Evolutionary conservation across 92 coral and sea anemone genomes (phyloP).

Genomic region (Actinostola sp.): DNA sequence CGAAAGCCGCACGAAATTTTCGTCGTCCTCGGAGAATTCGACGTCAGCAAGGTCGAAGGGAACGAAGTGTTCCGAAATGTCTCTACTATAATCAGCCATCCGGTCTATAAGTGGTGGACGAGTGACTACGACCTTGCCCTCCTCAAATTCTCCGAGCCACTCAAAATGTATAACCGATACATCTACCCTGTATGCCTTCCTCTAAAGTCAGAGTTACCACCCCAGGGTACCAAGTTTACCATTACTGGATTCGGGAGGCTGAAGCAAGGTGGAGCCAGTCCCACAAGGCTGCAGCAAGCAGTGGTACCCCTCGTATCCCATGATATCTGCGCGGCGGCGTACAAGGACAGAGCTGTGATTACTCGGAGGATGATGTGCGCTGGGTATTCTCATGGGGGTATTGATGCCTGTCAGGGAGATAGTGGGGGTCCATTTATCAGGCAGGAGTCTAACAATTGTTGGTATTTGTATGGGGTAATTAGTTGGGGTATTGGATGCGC

Average conservation of each 20-base stretch:
- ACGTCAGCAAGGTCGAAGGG: conserved; percentile 48
- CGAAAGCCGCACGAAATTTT: conserved; percentile 41
- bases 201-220: conserved; percentile 31
- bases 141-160: conserved; percentile 41
- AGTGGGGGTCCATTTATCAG: conserved; percentile 71
- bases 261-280: conserved; percentile 33
- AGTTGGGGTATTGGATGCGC: conserved; percentile 77
- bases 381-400: conserved; percentile 50
- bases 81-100: conserved; percentile 38
- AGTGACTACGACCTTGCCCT: conserved; percentile 63
- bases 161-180: conserved; percentile 42
- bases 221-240: conserved; percentile 49
- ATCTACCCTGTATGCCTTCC: conserved; percentile 66
- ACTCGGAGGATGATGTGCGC: conserved; percentile 63
- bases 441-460: conserved; percentile 31
- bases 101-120: conserved; percentile 47
- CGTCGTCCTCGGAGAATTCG: conserved; percentile 66
- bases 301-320: conserved; percentile 56
- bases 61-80: conserved; percentile 50
- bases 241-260: conserved; percentile 69
- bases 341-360: conserved; percentile 24
- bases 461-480: conserved; percentile 63
- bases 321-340: conserved; percentile 41
- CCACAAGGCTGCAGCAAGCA: conserved; percentile 57
- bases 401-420: conserved; percentile 76